Evolutionary conservation across 2,113 vertebrate genomes (phyloP).

Genomic region (Poecilia latipinna): DNA sequence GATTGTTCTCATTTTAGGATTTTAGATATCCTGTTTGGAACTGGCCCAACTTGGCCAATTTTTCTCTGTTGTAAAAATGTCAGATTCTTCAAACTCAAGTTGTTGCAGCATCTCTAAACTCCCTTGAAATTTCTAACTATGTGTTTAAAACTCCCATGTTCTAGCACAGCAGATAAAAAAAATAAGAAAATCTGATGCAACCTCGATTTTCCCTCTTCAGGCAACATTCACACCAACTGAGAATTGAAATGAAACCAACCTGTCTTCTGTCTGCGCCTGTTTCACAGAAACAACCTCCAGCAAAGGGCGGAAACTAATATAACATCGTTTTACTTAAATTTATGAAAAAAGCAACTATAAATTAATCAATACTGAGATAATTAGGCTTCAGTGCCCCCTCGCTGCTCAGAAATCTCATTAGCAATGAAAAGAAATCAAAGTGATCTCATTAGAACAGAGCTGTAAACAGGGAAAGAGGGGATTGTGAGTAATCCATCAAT

Average conservation of each 20-base stretch:
- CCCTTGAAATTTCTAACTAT: not conserved
- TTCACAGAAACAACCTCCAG: constrained; percentile 60
- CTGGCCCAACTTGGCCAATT: not conserved
- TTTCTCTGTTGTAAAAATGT: not conserved
- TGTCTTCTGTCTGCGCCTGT: not conserved
- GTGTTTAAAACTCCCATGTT: not conserved
- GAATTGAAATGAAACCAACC: constrained; percentile 8
- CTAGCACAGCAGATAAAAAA: not conserved
- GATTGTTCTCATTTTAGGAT: not conserved
- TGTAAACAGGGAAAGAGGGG: constrained; percentile 45
- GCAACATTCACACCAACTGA: constrained; percentile 45
- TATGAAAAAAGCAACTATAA: constrained; percentile 60
- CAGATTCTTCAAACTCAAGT: not conserved
- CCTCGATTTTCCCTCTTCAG: constrained; percentile 31
- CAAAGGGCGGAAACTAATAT: constrained; percentile 32
- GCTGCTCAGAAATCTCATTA: constrained; percentile 59
- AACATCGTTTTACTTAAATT: constrained; percentile 47
- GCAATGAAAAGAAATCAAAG: constrained; percentile 65
- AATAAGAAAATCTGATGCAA: not conserved
- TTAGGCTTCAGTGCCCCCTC: constrained; percentile 59
- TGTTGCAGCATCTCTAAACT: not conserved
- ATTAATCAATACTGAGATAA: constrained; percentile 68
- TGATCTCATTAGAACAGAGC: constrained; percentile 60
- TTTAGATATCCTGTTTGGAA: not conserved
- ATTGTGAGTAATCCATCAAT: constrained; percentile 54